These are phyloP conservation scores for Gryllus bimaculatus DNA, from an alignment of 1,140 invertebrate species.

Conservation along the genomic window DNA sequence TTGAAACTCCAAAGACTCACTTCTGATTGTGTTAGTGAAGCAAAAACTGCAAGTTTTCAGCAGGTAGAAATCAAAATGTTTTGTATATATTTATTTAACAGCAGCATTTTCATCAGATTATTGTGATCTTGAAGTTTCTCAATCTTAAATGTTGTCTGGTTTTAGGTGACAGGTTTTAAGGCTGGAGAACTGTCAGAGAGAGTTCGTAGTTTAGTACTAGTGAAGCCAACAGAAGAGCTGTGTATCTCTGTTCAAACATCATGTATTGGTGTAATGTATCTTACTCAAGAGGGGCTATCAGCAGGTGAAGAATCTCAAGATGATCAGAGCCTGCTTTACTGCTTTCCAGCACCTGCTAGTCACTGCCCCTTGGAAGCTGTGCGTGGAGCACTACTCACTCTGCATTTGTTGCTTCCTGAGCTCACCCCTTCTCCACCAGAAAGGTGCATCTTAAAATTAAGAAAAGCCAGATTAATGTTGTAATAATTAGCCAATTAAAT, in stretches of 20 bases:
- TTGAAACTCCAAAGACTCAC: not conserved
- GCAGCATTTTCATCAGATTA: not conserved
- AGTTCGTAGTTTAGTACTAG: not conserved
- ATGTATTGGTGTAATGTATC: constrained; percentile 46
- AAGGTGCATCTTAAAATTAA: constrained; percentile 26
- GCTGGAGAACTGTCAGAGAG: not conserved
- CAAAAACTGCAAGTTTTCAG: not conserved
- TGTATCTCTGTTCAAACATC: not conserved
- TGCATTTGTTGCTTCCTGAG: constrained; percentile 55
- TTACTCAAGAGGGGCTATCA: constrained; percentile 48
- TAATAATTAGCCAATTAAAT: no score
- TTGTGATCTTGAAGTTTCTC: not conserved
- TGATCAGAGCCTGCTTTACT: constrained; percentile 54
- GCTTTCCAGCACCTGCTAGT: constrained; percentile 49
- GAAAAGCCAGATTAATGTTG: no score
- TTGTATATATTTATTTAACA: not conserved
- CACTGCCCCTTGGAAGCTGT: constrained; percentile 48
- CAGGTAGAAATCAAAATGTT: not conserved
- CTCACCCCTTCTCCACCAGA: constrained; percentile 44
- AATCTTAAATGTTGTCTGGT: not conserved
- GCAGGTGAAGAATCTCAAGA: constrained; percentile 44
- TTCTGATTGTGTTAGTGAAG: not conserved
- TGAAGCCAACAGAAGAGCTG: not conserved
- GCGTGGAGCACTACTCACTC: constrained; percentile 55
- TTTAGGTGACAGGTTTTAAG: not conserved